Percentiles rank a stretch among this genome's conserved stretches.
These are phyloP conservation scores for Pogonognathellus flavescens DNA, from an alignment of 1,140 invertebrate genomes.

Conservation along the genomic window DNA sequence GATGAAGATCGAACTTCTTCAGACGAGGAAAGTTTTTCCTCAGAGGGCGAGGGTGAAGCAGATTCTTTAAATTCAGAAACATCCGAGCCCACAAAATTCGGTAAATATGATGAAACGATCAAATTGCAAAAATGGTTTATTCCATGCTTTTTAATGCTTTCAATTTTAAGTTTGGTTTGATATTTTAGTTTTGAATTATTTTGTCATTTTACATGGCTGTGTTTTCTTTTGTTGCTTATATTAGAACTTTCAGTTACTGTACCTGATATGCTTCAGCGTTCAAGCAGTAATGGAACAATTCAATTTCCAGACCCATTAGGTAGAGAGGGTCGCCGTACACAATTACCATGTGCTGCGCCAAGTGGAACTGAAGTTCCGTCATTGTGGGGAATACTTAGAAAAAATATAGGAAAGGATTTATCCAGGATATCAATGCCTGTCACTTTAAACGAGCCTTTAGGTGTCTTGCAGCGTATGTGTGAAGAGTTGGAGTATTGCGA, in stretches of 20 bases:
- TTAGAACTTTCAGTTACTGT: conserved; percentile 33
- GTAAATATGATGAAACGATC: conserved; percentile 52
- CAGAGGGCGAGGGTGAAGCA: conserved; percentile 68
- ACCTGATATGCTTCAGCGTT: conserved; percentile 29
- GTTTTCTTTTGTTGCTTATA: conserved; percentile 42
- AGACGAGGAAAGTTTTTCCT: conserved; percentile 73
- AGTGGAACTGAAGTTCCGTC: conserved; percentile 82
- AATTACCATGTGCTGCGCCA: conserved; percentile 80
- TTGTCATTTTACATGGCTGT: conserved; percentile 51
- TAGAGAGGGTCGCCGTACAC: conserved; percentile 77
- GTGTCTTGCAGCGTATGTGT: conserved; percentile 84
- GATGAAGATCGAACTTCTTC: conserved; percentile 76
- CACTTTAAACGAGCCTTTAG: conserved; percentile 88
- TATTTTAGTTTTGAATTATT: conserved; percentile 21
- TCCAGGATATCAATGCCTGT: conserved; percentile 86
- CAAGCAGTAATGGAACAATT: conserved; percentile 66
- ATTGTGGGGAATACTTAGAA: conserved; percentile 84
- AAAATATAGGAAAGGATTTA: conserved; percentile 89
- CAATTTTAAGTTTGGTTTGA: background rate
- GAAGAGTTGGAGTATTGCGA: conserved; percentile 89
- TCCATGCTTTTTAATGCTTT: conserved; percentile 19
- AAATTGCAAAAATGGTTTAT: background rate
- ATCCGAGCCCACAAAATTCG: conserved; percentile 66
- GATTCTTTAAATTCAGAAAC: conserved; percentile 66
- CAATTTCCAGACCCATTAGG: conserved; percentile 66